Evolutionary conservation across 64 coral and sea anemone species (phyloP).

Genomic region (Stichodactyla helianthus): DNA sequence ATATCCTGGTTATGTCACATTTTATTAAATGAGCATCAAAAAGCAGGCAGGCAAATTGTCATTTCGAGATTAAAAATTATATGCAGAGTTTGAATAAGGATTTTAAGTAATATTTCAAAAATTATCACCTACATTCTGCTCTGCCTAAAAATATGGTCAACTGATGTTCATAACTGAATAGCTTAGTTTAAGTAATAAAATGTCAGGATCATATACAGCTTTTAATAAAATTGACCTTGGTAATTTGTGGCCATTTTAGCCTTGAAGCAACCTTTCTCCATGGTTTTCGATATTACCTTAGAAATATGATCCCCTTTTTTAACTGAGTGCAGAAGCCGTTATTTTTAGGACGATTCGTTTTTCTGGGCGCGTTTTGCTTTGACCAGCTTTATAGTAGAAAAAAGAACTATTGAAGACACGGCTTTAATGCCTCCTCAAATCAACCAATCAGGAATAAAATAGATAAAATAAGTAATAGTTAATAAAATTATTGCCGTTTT

Average conservation of each 20-base stretch:
- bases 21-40: not conserved
- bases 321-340: not conserved
- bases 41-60: not conserved
- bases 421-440: too few species aligned
- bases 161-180: too few species aligned
- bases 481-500: too few species aligned
- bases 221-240: not conserved
- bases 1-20: not conserved
- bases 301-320: not conserved
- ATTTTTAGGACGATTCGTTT: too few species aligned
- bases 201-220: not conserved
- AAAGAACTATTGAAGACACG: too few species aligned
- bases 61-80: not conserved
- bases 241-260: not conserved
- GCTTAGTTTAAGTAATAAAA: not conserved
- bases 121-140: not conserved
- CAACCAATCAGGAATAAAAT: too few species aligned
- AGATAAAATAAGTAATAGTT: too few species aligned
- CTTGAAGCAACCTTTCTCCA: not conserved
- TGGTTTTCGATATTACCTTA: not conserved
- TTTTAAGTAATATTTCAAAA: not conserved
- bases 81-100: not conserved
- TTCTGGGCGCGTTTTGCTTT: too few species aligned
- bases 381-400: too few species aligned
- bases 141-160: not conserved